Base-by-base conservation (phyloP, 2,888 invertebrate genomes). In the Lepidochrysops patricia region DNA sequence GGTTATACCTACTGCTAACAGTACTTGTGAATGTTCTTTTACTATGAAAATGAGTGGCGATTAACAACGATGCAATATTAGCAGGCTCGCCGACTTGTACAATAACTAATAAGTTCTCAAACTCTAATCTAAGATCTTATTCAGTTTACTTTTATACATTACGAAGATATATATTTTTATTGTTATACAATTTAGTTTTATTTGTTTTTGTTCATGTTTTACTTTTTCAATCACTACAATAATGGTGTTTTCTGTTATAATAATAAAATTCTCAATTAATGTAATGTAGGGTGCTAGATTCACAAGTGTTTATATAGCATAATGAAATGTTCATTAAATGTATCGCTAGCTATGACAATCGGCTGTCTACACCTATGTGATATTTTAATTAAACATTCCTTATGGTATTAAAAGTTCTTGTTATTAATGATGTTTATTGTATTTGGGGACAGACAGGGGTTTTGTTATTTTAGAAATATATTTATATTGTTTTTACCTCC, bases 351-450 rank as follows among this genome's bases (percentile, higher is more conserved):
- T 29, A 2, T 13, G 29, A 7, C 4, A 37, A 37, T 2, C 4
- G 25, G n/a, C 26, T 50, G 49, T 49, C 23, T n/a, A 50, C n/a
- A 13, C n/a, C 7, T 26, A 50, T 50, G 50, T 50, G 50, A 50
- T 26, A 50, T 50, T 50, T 49, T n/a, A 25, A n/a, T 5, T 50
- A 23, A 50, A 50, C 2, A 54, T 54, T 54, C 54, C 54, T 15
- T 1, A 32, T 29, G 54, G 15, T 32, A 19, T 54, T 32, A 4
- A 9, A 25, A 54, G 19, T 19, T 32, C 19, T 29, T 13, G 5
- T 54, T 2, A 32, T 29, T 19, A 6, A 9, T 32, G 4, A 7
- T 29, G 9, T 54, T 32, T 32, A 29, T 54, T 54, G 12, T 54
- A 54, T 32, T 54, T 23, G 32, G 54, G 54, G 29, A 32, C 19